These are phyloP conservation scores for Dryomyza anilis DNA, from an alignment of 2,888 invertebrate species.

Conservation along the genomic window DNA sequence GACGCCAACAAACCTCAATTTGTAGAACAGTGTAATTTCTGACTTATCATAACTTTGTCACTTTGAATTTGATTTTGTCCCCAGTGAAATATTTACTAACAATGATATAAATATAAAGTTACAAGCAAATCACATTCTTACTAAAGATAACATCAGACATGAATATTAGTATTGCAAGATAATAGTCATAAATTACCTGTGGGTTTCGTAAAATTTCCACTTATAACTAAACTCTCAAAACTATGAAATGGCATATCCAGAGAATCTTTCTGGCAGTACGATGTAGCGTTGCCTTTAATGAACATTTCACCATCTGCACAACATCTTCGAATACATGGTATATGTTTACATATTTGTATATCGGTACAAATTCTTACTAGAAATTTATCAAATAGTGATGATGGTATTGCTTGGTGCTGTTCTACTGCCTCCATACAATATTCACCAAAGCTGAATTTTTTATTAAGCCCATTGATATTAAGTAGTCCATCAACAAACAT, in stretches of 20 bases:
- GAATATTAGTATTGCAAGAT: too few species aligned
- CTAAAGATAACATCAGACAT: too few species aligned
- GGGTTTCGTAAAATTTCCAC: conserved; percentile 49
- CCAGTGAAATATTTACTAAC: too few species aligned
- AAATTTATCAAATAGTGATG: conserved; percentile 22
- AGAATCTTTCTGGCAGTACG: conserved; percentile 46
- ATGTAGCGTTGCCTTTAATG: conserved; percentile 45
- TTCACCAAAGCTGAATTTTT: conserved; percentile 38
- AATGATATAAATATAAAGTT: too few species aligned
- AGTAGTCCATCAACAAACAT: conserved; percentile 40
- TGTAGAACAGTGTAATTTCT: too few species aligned
- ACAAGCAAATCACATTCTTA: too few species aligned
- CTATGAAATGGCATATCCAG: conserved; percentile 46
- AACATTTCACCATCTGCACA: conserved; percentile 54
- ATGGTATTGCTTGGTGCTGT: too few species aligned
- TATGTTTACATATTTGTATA: conserved; percentile 40
- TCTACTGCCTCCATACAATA: conserved; percentile 55
- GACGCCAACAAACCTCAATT: too few species aligned
- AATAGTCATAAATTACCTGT: too few species aligned
- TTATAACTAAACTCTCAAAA: conserved; percentile 47
- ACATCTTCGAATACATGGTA: conserved; percentile 56
- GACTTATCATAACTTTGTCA: too few species aligned
- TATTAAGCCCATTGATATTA: conserved; percentile 35
- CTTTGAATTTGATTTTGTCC: too few species aligned
- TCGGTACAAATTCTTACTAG: conserved; percentile 47